These are phyloP conservation scores for Drosophila kikkawai DNA, from an alignment of 1,140 invertebrate species.

Conservation along the genomic window DNA sequence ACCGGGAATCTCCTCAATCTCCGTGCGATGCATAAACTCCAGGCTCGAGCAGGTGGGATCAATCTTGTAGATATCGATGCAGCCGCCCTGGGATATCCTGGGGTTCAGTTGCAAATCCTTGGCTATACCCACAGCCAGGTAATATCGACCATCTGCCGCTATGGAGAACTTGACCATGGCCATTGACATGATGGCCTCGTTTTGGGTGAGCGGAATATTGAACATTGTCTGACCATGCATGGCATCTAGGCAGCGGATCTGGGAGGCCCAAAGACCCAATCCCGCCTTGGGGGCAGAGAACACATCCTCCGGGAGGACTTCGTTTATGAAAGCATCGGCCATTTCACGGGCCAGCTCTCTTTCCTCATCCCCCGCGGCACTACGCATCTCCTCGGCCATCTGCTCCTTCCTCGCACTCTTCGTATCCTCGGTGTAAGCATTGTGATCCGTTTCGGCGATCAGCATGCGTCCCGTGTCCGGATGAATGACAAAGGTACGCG, in stretches of 20 bases:
- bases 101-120: constrained; percentile 97
- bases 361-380: constrained; percentile 96
- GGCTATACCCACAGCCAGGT: constrained; percentile 91
- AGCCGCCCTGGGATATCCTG: constrained; percentile 64
- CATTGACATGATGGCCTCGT: constrained; percentile 95
- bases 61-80: constrained; percentile 86
- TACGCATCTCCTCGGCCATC: constrained; percentile 96
- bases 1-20: constrained; percentile 96
- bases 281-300: constrained; percentile 99
- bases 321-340: constrained; percentile 97
- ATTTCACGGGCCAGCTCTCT: constrained; percentile 97
- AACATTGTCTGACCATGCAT: constrained; percentile 92
- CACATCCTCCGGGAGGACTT: constrained; percentile 96
- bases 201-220: constrained; percentile 95
- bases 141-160: constrained; percentile 78
- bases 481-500: constrained; percentile 97
- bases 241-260: constrained; percentile 96
- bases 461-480: constrained; percentile 96
- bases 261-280: constrained; percentile 98
- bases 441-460: constrained; percentile 98
- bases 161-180: constrained; percentile 88
- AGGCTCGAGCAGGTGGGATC: constrained; percentile 90
- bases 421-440: constrained; percentile 98
- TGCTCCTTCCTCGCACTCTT: constrained; percentile 94
- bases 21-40: constrained; percentile 97